Evolutionary conservation across 2,888 invertebrate genomes (phyloP), one percentile per base, ranked within the genome.

Genomic region (Tenodera sinensis): DNA sequence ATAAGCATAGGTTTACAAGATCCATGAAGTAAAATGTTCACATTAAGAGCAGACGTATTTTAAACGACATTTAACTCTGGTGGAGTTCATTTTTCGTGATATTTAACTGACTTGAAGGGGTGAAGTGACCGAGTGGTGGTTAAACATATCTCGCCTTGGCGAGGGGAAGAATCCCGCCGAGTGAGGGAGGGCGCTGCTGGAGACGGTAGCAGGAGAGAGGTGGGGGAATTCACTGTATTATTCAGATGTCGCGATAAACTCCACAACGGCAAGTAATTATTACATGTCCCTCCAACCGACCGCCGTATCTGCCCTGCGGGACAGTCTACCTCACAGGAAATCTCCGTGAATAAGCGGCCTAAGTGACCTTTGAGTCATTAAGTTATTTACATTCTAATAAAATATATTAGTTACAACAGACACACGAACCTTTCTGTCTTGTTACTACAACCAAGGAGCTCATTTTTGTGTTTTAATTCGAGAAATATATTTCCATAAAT

Each of bases 191-290:
- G 54, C 54, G 25, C 25, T 71, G 54, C 20, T 71, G 54, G 54
- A 71, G 54, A 71, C 30, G 25, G 28, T 81, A 81, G 28, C 86
- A 8, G 15, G 4, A 30, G 25, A 28, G 47, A n/a, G 54, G 20
- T 27, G 71, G n/a, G 86, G 28, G 30, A 86, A 71, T 86, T 86
- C 86, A 86, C 86, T 86, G 28, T 86, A 86, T 86, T 86, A 86
- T 81, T 81, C 81, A 86, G 86, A 86, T 86, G 28, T 86, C 81
- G 28, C 81, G 86, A 86, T 86, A 86, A 86, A 81, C 28, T 86
- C 86, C 86, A 30, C 84, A 84, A 34, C 28, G 84, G 34, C 84
- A 28, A 34, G 86, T 86, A 86, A 86, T 86, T 86, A 86, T 86
- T 81, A 86, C 81, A 81, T 86, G 86, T 86, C 86, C 86, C 81